Evolutionary conservation across 2,888 invertebrate species (phyloP).

Genomic region (Oeneis ivallda): DNA sequence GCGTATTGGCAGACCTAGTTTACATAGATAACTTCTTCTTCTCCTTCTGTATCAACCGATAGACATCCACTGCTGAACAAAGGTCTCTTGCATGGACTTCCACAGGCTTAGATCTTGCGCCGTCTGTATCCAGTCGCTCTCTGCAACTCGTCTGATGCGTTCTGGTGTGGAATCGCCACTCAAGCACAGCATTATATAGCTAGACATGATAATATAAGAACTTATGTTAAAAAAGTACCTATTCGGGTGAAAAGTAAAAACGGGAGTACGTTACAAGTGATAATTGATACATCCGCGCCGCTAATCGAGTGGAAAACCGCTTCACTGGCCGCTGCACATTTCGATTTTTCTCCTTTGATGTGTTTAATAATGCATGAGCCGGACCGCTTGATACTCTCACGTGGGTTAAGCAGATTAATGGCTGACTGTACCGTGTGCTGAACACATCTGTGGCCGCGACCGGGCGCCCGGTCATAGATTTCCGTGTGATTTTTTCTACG

Average conservation of each 20-base stretch:
- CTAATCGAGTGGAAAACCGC: conserved; percentile 77
- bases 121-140: too few relatives aligned
- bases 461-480: too few relatives aligned
- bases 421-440: conserved; percentile 33
- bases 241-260: background rate
- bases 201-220: too few relatives aligned
- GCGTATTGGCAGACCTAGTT: too few relatives aligned
- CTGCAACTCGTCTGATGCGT: too few relatives aligned
- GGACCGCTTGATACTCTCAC: conserved; percentile 51
- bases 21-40: too few relatives aligned
- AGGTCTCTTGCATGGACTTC: too few relatives aligned
- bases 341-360: conserved; percentile 82
- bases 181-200: background rate
- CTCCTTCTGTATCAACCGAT: too few relatives aligned
- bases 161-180: too few relatives aligned
- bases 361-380: conserved; percentile 79
- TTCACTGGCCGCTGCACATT: conserved; percentile 77
- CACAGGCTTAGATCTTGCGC: too few relatives aligned
- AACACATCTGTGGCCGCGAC: conserved; percentile 34
- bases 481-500: too few relatives aligned
- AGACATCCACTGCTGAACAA: too few relatives aligned
- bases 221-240: background rate
- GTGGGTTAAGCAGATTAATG: conserved; percentile 43
- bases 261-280: conserved; percentile 44
- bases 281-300: conserved; percentile 72